phyloP scores from a whole-genome alignment of 1,140 invertebrate genomes.

The Drosophila kikkawai region DNA sequence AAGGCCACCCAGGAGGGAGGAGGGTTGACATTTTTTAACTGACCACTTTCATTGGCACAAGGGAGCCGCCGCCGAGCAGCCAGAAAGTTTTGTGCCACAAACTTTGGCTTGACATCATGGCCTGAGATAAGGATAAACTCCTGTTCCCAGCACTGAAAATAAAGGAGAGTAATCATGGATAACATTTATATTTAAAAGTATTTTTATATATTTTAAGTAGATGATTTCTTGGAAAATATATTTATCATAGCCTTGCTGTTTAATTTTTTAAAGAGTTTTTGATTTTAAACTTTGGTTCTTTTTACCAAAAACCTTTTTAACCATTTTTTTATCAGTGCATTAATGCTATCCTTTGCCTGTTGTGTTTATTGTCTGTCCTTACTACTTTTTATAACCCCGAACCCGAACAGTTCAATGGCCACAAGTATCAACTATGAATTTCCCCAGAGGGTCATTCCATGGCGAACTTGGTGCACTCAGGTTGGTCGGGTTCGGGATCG shows the following conservation, averaged over 20 bases:
- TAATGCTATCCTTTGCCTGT: constrained; percentile 43
- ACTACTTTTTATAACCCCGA: constrained; percentile 33
- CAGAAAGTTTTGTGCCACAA: constrained; percentile 62
- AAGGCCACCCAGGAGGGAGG: constrained; percentile 1
- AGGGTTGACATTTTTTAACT: constrained; percentile 70
- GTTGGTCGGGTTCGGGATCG: constrained; percentile 19
- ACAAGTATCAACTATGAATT: constrained; percentile 60
- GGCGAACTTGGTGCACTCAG: constrained; percentile 55
- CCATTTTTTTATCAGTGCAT: constrained; percentile 4
- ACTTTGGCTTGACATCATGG: constrained; percentile 65
- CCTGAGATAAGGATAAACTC: constrained; percentile 66
- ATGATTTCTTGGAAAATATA: fast-evolving
- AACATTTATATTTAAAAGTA: not conserved
- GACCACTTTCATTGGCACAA: constrained; percentile 66
- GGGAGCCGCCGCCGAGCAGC: constrained; percentile 18
- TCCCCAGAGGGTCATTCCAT: constrained; percentile 67
- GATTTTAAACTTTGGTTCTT: too few species aligned
- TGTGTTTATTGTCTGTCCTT: constrained; percentile 61
- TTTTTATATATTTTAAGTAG: not conserved
- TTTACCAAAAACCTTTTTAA: not conserved
- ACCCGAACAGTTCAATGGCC: constrained; percentile 66
- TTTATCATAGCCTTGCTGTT: too few species aligned
- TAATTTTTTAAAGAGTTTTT: not conserved
- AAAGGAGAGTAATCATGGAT: not conserved
- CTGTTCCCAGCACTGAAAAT: constrained; percentile 7